Evolutionary conservation across 2,888 invertebrate genomes (phyloP).

Genomic region (Oxyscelio sp.): DNA sequence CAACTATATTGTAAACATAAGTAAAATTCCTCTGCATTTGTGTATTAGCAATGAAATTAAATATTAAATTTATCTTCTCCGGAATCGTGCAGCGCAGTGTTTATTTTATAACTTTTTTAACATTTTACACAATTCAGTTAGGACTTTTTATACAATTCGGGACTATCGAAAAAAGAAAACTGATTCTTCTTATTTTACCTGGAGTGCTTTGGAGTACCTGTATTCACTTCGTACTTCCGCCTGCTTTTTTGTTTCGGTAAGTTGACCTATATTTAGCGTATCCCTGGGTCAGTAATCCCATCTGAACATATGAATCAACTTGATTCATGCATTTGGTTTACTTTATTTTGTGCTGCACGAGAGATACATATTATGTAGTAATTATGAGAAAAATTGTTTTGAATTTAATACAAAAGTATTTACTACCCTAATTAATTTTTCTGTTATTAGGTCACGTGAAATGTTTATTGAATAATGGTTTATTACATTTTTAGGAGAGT

Average conservation of each 20-base stretch:
- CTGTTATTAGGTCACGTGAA: slow-evolving; percentile 22
- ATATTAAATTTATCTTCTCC: too few relatives aligned
- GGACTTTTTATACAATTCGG: slow-evolving; percentile 11
- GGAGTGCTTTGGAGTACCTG: slow-evolving; percentile 49
- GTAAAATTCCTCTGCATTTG: too few relatives aligned
- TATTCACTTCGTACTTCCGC: slow-evolving; percentile 63
- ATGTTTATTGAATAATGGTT: too few relatives aligned
- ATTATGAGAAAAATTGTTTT: slow-evolving; percentile 59
- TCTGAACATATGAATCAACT: slow-evolving; percentile 67
- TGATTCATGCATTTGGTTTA: slow-evolving; percentile 70
- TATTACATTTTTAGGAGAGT: too few relatives aligned
- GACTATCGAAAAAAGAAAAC: slow-evolving; percentile 38
- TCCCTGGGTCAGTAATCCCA: slow-evolving; percentile 70
- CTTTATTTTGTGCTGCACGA: slow-evolving; percentile 51
- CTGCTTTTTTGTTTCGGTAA: slow-evolving; percentile 56
- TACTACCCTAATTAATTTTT: slow-evolving; percentile 19
- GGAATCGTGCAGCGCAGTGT: too few relatives aligned
- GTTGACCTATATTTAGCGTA: slow-evolving; percentile 67
- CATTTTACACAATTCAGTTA: not conserved
- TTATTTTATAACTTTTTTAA: not conserved
- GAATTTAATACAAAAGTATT: slow-evolving; percentile 28
- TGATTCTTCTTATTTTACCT: slow-evolving; percentile 54
- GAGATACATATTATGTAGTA: slow-evolving; percentile 64
- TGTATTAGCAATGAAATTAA: too few relatives aligned
- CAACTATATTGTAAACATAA: too few relatives aligned